Base-by-base conservation (phyloP, 2,113 vertebrate species). In the Petrocephalus zakoni region DNA sequence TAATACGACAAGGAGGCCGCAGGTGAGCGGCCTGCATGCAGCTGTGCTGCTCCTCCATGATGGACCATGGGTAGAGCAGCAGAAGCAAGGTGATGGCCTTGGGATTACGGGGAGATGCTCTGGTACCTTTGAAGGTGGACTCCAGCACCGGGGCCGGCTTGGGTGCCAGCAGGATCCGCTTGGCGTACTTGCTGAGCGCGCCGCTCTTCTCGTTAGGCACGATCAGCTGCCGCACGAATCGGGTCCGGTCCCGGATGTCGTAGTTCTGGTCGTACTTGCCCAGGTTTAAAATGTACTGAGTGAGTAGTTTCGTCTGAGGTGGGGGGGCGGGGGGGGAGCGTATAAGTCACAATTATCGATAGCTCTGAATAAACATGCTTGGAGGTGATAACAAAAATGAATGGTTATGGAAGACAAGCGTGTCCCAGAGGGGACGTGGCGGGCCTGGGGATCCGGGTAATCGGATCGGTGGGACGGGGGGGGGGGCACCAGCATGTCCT, bases 261-360 rank as follows among this genome's bases (percentile, higher is more conserved):
- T 99, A 99, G 97, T 96, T 99, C 95, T 97, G 98, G 97, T 99
- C 98, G 91, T 99, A 99, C 93, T 98, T 99, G 93, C 97, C 96
- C 89, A 99, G 96, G 94, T 99, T 99, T 94, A 99, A 96, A 95
- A 99, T 97, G 89, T 99, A 99, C 96, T 99, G 98, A 92, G 97
- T 99, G 95, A 99, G 95, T 95, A 99, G 96, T 96, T 99, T 99
- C 91, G 98, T 99, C 98, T 99, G 95, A 93, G 94, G 34, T 19
- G 68, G 61, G 89, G 94, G 94, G 19, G 47, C n/a, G 17, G 82
- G 15, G 2, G 25, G 93, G 95, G 94, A 95, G 93, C 92, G 94
- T 90, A 95, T 96, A 96, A 97, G 96, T 96, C 96, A 96, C 96
- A 95, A 96, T 97, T 97, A 97, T 96, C 96, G 95, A 97, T 96